These are phyloP conservation scores for Pycnonotus jocosus DNA, from an alignment of 2,113 vertebrate species.

Conservation along the genomic window DNA sequence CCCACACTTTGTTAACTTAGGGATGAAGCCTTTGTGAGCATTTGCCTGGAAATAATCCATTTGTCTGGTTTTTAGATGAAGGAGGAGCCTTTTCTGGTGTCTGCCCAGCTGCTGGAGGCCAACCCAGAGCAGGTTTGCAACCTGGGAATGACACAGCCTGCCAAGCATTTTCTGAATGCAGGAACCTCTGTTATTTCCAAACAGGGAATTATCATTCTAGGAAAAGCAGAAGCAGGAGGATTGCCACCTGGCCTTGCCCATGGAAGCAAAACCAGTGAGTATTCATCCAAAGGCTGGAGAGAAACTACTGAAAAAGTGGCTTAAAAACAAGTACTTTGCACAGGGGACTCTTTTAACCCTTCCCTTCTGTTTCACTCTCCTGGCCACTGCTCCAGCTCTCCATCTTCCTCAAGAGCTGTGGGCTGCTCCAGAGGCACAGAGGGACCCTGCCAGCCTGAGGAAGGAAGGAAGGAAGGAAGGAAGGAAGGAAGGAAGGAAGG, in stretches of 20 bases:
- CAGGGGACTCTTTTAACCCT: not conserved
- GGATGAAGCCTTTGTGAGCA: not conserved
- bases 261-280: not conserved
- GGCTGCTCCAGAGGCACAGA: not conserved
- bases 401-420: not conserved
- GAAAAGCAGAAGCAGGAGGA: not conserved
- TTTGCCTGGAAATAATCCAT: not conserved
- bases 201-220: not conserved
- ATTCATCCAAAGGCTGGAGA: not conserved
- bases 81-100: not conserved
- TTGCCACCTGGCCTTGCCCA: not conserved
- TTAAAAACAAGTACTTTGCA: not conserved
- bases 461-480: no score
- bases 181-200: not conserved
- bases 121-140: not conserved
- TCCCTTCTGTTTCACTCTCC: not conserved
- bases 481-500: no score
- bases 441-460: not conserved
- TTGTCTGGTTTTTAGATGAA: not conserved
- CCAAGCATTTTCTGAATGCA: not conserved
- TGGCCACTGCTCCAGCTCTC: not conserved
- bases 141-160: not conserved
- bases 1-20: accelerated
- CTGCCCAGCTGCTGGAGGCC: not conserved
- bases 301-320: not conserved